Evolutionary conservation across 1,140 invertebrate species (phyloP), one percentile per base, ranked within the genome.

Genomic region (Heliconius hermathena): DNA sequence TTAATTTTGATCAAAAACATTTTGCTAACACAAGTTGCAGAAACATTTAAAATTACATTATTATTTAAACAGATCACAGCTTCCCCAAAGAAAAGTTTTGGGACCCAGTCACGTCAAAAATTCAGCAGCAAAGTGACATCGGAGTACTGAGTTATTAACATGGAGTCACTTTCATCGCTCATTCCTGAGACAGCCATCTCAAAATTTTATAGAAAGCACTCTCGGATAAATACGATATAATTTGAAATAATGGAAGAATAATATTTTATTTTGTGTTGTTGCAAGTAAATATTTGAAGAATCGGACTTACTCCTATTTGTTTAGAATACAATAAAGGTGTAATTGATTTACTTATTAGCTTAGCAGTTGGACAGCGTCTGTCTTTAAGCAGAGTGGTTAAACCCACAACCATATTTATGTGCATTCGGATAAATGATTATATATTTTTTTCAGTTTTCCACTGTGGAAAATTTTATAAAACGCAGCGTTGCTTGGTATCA

Each of bases 71-170:
- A 73, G 78, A 79, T 81, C 78, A 79, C 83, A 52, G 80, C 86
- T 82, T 75, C 79, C 84, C 83, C 74, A 86, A 82, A 83, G 82
- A 54, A 87, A 90, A 90, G 84, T 89, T 90, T 88, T 81, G 84
- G 81, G 72, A 66, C 78, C 52, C 76, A 80, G 82, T 82, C 80
- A 84, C 80, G 87, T 90, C 86, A 90, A 89, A 90, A 86, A 90
- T 90, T 90, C 87, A 90, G 80, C 79, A 81, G 82, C 82, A 82
- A 85, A 87, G 85, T 89, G 86, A 88, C 88, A 86, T 84, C 81
- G 79, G 82, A 84, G 81, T 83, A 83, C 77, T 83, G 82, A 84
- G 80, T 87, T 88, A 89, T 90, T 90, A 90, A 86, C 86, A 88
- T 86, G 84, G 78, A 88, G 86, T 83, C 84, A 88, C 87, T 88